A percentile compares a stretch with the other conserved stretches of the same genome.
phyloP scores from a whole-genome alignment of 1,140 invertebrate species.

The Danaus plexippus region DNA sequence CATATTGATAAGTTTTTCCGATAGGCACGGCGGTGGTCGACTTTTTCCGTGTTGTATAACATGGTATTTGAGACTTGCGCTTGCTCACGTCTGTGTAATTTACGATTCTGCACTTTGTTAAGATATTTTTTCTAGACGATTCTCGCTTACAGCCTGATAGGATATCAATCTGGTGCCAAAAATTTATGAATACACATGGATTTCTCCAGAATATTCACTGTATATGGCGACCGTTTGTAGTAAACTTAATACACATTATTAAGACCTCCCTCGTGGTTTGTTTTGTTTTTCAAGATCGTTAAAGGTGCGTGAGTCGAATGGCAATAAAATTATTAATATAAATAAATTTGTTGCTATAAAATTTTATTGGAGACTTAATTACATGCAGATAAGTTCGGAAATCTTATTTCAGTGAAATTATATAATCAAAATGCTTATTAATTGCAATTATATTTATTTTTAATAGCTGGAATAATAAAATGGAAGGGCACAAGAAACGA shows the following conservation, averaged over 20 bases:
- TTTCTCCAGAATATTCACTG: slow-evolving; percentile 29
- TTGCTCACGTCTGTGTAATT: slow-evolving; percentile 45
- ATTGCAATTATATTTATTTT: too few relatives aligned
- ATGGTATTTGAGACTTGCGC: slow-evolving; percentile 46
- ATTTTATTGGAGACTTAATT: too few relatives aligned
- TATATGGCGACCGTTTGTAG: slow-evolving; percentile 12
- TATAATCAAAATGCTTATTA: not conserved
- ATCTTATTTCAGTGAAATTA: not conserved
- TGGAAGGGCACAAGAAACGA: too few relatives aligned
- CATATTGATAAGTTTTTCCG: slow-evolving; percentile 66
- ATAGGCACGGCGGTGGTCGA: slow-evolving; percentile 47
- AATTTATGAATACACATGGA: slow-evolving; percentile 53
- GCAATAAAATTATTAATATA: too few relatives aligned
- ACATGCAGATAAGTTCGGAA: not conserved
- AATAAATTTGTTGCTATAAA: too few relatives aligned
- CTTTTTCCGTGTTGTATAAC: slow-evolving; percentile 58
- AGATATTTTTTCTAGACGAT: slow-evolving; percentile 51
- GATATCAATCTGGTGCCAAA: slow-evolving; percentile 61
- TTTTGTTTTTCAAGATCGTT: not conserved
- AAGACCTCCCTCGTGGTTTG: slow-evolving; percentile 15
- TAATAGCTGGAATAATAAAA: too few relatives aligned
- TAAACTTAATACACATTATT: slow-evolving; percentile 10
- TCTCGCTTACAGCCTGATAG: slow-evolving; percentile 46
- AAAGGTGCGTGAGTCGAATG: too few relatives aligned
- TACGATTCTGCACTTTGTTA: slow-evolving; percentile 50